Evolutionary conservation across 2,113 vertebrate genomes (phyloP), one percentile per base, ranked within the genome.

Genomic region (Pristiophorus japonicus): DNA sequence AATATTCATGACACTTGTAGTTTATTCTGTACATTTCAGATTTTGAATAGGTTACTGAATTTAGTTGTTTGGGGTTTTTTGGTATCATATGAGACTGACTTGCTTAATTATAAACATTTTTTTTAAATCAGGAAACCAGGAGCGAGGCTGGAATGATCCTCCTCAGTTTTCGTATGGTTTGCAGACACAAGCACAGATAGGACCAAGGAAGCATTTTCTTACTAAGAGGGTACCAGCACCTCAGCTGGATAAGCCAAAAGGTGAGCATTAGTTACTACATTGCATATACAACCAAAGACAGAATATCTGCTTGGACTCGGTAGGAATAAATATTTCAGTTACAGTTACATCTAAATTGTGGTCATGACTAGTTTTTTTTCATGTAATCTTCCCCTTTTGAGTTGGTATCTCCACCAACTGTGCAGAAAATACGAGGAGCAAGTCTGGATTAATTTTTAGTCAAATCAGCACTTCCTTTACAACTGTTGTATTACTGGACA

Each of bases 61-160:
- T 47, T 20, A 87, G 22, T 88, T 55, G 81, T 90, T 24, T 47
- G 8, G 8, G 8, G 24, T 34, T 91, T 18, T 42, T 66, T 45
- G 14, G 16, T 42, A 22, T 45, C n/a, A 45, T 87, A 8, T 66
- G n/a, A 16, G 18, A 24, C 18, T 20, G 8, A 16, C 16, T 81
- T 78, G 47, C 24, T 59, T 95, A 59, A 70, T 20, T 30, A 10
- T 95, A 27, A 95, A 8, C 47, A 0, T 88, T 96, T 63, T 95
- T 95, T 59, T 62, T 66, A 59, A 20, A 65, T 27, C 91, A 99
- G 99, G 99, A 88, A 99, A 99, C 97, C 97, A 97, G 97, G 98
- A 98, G 92, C 97, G 98, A 0, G 99, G 99, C n/a, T 99, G 99
- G 99, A 99, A 99, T 87, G 99, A 99, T 96, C 99, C 99, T 0